Percentiles rank a stretch among this genome's conserved stretches.
Evolutionary conservation across 2,797 vertebrate species (phyloP).

Genomic region (Garrulus glandarius): DNA sequence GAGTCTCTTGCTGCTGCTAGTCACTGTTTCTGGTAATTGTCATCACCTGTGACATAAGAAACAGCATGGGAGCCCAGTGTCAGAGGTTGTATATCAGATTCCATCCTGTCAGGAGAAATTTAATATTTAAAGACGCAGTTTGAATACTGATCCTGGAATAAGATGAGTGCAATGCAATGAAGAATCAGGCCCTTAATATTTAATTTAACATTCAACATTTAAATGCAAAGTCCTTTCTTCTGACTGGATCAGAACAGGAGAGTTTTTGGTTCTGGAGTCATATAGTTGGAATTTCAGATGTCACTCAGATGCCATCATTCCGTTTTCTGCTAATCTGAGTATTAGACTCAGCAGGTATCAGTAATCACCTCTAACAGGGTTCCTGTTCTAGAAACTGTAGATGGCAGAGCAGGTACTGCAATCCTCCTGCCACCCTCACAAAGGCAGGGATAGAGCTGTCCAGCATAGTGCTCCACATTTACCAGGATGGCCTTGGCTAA

Average conservation of each 20-base stretch:
- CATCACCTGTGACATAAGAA: constrained; percentile 23
- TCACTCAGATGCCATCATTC: not conserved
- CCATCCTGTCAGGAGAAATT: not conserved
- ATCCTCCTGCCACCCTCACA: not conserved
- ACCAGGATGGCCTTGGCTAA: not conserved
- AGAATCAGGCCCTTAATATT: not conserved
- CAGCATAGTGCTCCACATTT: not conserved
- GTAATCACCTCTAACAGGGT: not conserved
- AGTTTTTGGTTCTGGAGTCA: not conserved
- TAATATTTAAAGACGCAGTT: constrained; percentile 14
- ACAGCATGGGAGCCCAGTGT: not conserved
- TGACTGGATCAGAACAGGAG: not conserved
- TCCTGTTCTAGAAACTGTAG: not conserved
- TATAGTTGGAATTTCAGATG: not conserved
- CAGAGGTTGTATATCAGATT: constrained; percentile 1
- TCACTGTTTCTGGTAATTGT: constrained; percentile 11
- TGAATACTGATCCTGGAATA: not conserved
- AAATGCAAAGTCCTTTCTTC: not conserved
- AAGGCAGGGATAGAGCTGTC: not conserved
- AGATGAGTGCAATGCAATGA: not conserved
- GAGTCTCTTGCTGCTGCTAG: constrained; percentile 20
- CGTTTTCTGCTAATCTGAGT: not conserved
- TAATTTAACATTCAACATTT: not conserved
- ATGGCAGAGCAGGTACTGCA: not conserved
- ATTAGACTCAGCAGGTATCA: not conserved